phyloP scores from a whole-genome alignment of 2,113 vertebrate genomes.

The Eurystomus gularis region DNA sequence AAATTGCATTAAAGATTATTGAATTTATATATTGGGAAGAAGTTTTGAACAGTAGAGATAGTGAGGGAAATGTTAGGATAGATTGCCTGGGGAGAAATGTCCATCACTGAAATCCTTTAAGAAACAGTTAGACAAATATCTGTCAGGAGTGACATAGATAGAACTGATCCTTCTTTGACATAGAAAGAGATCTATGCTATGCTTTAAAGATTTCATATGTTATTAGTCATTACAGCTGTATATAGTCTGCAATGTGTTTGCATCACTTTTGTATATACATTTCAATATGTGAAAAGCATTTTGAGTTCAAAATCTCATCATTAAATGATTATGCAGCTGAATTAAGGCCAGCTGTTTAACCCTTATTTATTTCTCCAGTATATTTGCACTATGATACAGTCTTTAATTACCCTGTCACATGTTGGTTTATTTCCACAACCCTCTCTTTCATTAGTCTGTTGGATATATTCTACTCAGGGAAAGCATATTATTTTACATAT shows the following conservation, averaged over 20 bases:
- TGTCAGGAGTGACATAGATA: constrained; percentile 9
- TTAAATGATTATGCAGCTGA: neutral
- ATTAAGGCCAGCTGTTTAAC: constrained; percentile 36
- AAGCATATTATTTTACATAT: neutral
- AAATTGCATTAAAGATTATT: constrained; percentile 4
- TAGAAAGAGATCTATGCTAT: neutral
- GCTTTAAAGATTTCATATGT: neutral
- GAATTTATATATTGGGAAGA: neutral
- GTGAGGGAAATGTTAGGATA: neutral
- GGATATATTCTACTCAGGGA: neutral
- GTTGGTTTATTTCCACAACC: neutral
- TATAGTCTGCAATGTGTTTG: neutral
- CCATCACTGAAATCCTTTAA: constrained; percentile 20
- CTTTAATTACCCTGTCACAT: constrained; percentile 12
- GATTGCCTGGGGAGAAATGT: neutral
- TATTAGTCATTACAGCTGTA: constrained; percentile 9
- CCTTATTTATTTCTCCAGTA: neutral
- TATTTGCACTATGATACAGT: neutral
- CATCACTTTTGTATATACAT: neutral
- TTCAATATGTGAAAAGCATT: neutral
- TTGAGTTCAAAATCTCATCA: constrained; percentile 11
- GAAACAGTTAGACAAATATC: constrained; percentile 40
- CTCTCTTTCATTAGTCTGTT: neutral
- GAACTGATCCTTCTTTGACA: constrained; percentile 39
- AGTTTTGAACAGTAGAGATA: neutral